Base-by-base conservation (phyloP, 2,888 invertebrate genomes). In the Bruchidius siliquastri region DNA sequence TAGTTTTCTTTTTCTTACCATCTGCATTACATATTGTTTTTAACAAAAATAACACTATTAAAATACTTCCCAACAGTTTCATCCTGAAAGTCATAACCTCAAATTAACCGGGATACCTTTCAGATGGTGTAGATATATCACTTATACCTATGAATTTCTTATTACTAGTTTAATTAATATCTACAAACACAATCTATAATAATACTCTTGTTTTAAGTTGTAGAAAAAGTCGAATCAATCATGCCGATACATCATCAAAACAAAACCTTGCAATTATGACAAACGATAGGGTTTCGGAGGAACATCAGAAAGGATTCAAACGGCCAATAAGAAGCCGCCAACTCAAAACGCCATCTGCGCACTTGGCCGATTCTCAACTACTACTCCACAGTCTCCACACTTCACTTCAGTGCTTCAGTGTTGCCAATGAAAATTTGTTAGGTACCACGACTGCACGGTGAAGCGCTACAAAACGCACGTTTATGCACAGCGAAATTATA, bases 1-100 rank as follows among this genome's bases (percentile, higher is more conserved):
- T 96, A 20, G 91, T 87, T 84, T 92, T 93, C 79, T 88, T 88
- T 10, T 77, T 77, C 76, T 81, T 82, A 79, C 66, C 82, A 81
- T 74, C 77, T 74, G 79, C 82, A 76, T 78, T 80, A 69, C 67
- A 68, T 18, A 49, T 49, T 18, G 49, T 13, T 49, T 49, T 49
- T 49, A 49, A 49, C 6, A 4, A 49, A 49, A 49, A 49, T 13
- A 49, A 13, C 18, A 18, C 49, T 49, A 49, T 49, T 49, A 49
- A 49, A 49, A 49, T 49, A 49, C 49, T 49, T 18, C 18, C 49
- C 13, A 49, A 18, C 49, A 49, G 49, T 49, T 49, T 49, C 49
- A 49, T 49, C 49, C 49, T 49, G 49, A 1, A 49, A 49, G 6
- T 8, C 18, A 49, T 49, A 49, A 49, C 49, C 49, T 49, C 49